A percentile compares a stretch with the other conserved stretches of the same genome.
These are phyloP conservation scores for Lampropteryx suffumata DNA, from an alignment of 2,888 invertebrate genomes.

Conservation along the genomic window DNA sequence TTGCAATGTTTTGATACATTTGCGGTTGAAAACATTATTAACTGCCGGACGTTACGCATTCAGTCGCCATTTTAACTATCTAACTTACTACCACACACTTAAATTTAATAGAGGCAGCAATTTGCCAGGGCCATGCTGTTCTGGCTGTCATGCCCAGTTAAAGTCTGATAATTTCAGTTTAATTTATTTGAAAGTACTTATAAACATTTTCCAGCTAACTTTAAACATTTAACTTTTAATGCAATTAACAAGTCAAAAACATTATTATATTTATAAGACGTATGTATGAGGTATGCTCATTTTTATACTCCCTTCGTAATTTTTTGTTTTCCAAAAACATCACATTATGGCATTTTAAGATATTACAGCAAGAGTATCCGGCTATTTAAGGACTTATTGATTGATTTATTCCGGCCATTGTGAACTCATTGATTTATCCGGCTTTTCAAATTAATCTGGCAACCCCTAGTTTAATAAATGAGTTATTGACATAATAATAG, in stretches of 20 bases:
- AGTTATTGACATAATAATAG: slow-evolving; percentile 12
- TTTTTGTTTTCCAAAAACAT: too few species aligned
- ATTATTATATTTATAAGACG: too few species aligned
- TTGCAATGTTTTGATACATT: slow-evolving; percentile 17
- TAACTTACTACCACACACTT: slow-evolving; percentile 15
- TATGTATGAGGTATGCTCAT: too few species aligned
- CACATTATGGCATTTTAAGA: too few species aligned
- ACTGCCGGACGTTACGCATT: slow-evolving; percentile 14
- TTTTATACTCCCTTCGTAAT: too few species aligned
- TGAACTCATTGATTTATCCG: not conserved
- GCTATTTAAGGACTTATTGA: not conserved
- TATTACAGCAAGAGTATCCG: not conserved
- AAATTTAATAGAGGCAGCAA: slow-evolving; percentile 9
- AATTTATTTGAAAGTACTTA: too few species aligned
- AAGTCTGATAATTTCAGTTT: not conserved
- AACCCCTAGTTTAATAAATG: not conserved
- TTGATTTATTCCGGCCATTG: not conserved
- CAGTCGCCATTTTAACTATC: slow-evolving; percentile 13
- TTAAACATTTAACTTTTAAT: too few species aligned
- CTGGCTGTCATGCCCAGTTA: not conserved
- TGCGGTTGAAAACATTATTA: slow-evolving; percentile 17
- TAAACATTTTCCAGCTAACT: too few species aligned
- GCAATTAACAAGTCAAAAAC: too few species aligned
- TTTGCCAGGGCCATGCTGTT: slow-evolving; percentile 3
- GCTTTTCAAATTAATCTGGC: not conserved